Evolutionary conservation across 2,797 vertebrate species (phyloP).

Genomic region (Muscicapa striata): DNA sequence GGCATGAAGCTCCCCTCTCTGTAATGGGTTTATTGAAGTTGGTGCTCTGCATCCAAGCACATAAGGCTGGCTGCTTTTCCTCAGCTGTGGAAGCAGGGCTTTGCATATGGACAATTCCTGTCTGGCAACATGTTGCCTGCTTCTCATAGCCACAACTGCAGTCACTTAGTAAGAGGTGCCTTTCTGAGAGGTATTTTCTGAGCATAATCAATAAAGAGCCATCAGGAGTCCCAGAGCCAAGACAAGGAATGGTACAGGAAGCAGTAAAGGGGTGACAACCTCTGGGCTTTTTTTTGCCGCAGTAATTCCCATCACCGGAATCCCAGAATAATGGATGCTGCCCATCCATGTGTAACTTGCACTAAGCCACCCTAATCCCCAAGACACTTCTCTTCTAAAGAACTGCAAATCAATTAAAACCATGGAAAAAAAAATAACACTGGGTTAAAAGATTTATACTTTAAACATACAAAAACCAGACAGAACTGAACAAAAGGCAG

Average conservation of each 20-base stretch:
- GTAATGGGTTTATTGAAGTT: neutral
- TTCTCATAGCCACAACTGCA: neutral
- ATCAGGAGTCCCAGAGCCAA: neutral
- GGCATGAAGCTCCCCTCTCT: neutral
- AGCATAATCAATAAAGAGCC: constrained; percentile 65
- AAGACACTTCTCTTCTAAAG: constrained; percentile 37
- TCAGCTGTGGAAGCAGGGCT: neutral
- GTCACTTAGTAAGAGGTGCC: neutral
- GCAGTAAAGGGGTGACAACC: constrained; percentile 13
- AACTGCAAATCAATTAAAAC: constrained; percentile 61
- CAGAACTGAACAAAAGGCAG: constrained; percentile 65
- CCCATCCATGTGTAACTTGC: constrained; percentile 31
- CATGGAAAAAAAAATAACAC: constrained; percentile 30
- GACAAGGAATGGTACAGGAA: neutral
- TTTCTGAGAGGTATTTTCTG: neutral
- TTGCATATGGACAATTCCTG: neutral
- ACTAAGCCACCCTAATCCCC: constrained; percentile 48
- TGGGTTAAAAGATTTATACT: constrained; percentile 67
- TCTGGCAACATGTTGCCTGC: neutral
- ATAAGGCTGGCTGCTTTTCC: neutral
- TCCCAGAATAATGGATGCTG: constrained; percentile 9
- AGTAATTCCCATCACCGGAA: constrained; percentile 19
- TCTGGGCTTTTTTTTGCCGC: neutral
- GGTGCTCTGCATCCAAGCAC: neutral
- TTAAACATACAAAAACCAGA: constrained; percentile 48